These are phyloP conservation scores for Lerema accius DNA, from an alignment of 1,140 invertebrate species.

Conservation along the genomic window DNA sequence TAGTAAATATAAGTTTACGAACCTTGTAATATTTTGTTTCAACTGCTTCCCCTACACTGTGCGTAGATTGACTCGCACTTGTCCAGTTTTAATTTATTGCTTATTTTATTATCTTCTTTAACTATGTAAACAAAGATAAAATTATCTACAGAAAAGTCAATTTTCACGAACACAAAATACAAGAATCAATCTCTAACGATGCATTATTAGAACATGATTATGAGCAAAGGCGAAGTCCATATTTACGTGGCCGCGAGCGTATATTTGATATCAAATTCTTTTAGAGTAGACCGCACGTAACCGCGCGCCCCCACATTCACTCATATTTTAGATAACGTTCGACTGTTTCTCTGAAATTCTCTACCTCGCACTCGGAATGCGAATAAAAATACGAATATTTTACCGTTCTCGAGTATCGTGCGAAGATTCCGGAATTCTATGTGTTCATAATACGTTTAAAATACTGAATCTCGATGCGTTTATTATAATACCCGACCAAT, in stretches of 20 bases:
- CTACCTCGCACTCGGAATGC: constrained; percentile 49
- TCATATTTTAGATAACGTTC: constrained; percentile 77
- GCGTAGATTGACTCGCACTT: no score
- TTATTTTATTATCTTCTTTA: no score
- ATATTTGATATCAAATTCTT: constrained; percentile 78
- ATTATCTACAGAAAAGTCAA: no score
- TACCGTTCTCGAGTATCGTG: constrained; percentile 40
- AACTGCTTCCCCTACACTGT: no score
- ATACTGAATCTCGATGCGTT: constrained; percentile 24
- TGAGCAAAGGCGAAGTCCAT: constrained; percentile 8
- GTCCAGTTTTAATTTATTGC: no score
- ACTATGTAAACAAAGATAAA: no score
- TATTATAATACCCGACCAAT: constrained; percentile 21
- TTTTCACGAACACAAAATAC: no score
- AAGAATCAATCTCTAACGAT: no score
- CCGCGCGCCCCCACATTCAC: constrained; percentile 52
- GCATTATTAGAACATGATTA: constrained; percentile 5
- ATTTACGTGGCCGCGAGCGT: constrained; percentile 46
- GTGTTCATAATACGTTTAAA: constrained; percentile 36
- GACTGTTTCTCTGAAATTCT: constrained; percentile 62
- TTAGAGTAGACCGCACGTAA: constrained; percentile 69
- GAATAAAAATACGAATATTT: constrained; percentile 70
- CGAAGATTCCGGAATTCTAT: constrained; percentile 49
- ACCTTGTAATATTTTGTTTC: no score
- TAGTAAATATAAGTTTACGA: no score